Conservation (phyloP, 2,113 vertebrate species). For the Acrocephalus kingi region DNA sequence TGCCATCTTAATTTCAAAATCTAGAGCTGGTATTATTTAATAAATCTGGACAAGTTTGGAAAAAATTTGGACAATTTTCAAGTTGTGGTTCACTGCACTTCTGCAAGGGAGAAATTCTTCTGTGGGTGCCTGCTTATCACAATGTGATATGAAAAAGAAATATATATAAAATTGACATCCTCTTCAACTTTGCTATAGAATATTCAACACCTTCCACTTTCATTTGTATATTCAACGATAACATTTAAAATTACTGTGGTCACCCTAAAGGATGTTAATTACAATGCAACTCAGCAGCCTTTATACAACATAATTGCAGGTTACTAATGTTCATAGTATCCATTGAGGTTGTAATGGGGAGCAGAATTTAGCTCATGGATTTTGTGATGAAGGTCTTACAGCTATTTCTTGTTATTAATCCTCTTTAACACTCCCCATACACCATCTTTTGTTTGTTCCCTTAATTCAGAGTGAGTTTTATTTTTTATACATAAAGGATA, state of each 20-base stretch:
- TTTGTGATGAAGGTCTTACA: conserved; percentile 56
- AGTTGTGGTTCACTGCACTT: not conserved
- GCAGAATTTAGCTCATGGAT: conserved; percentile 58
- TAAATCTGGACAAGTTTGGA: not conserved
- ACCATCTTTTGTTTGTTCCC: conserved; percentile 63
- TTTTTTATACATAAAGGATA: conserved; percentile 51
- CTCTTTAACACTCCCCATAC: conserved; percentile 50
- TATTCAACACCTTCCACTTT: conserved; percentile 61
- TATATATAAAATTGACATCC: not conserved
- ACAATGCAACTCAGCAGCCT: conserved; percentile 28
- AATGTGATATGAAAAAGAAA: not conserved
- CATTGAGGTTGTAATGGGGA: conserved; percentile 57
- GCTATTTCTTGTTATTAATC: conserved; percentile 62
- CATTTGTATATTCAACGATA: conserved; percentile 24
- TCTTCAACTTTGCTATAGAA: conserved; percentile 39
- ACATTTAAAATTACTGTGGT: conserved; percentile 68
- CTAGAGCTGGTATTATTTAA: not conserved
- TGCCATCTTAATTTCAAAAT: not conserved
- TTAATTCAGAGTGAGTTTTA: conserved; percentile 54
- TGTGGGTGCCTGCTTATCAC: not conserved
- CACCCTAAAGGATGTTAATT: conserved; percentile 67
- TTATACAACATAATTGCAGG: conserved; percentile 66
- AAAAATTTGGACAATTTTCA: conserved; percentile 3
- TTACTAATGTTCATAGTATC: conserved; percentile 65
- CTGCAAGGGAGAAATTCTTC: not conserved